A percentile compares a stretch with the other conserved stretches of the same genome.
phyloP scores from a whole-genome alignment of 1,140 invertebrate species.

The Battus philenor region DNA sequence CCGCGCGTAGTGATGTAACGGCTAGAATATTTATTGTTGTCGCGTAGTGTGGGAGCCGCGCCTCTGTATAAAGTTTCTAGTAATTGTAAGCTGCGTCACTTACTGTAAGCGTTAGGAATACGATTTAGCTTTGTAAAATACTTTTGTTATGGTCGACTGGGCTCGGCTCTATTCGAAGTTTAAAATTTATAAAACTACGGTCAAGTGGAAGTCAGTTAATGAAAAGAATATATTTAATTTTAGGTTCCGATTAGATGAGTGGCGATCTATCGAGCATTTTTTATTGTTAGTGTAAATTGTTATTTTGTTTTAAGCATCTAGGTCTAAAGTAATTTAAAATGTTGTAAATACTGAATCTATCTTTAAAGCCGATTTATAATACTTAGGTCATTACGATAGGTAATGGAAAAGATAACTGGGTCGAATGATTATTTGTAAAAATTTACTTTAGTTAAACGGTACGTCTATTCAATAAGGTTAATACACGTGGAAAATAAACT shows the following conservation, averaged over 20 bases:
- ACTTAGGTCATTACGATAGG: constrained; percentile 59
- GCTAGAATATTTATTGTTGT: constrained; percentile 55
- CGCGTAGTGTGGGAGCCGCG: constrained; percentile 24
- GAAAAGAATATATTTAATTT: constrained; percentile 57
- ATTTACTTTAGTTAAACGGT: constrained; percentile 37
- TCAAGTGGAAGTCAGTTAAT: constrained; percentile 59
- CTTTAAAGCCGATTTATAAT: constrained; percentile 56
- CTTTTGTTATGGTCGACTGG: constrained; percentile 72
- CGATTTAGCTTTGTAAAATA: constrained; percentile 65
- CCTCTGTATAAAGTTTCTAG: constrained; percentile 35
- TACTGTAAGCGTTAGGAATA: constrained; percentile 60
- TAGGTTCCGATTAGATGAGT: constrained; percentile 60
- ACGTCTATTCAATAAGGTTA: constrained; percentile 47
- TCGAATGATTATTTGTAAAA: constrained; percentile 57
- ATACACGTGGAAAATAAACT: constrained; percentile 72
- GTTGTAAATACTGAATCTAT: constrained; percentile 65
- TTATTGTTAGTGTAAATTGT: constrained; percentile 75
- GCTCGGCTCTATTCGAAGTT: constrained; percentile 70
- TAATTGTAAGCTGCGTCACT: constrained; percentile 42
- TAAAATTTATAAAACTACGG: constrained; percentile 65
- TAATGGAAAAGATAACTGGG: constrained; percentile 58
- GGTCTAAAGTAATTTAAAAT: constrained; percentile 70
- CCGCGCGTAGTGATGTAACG: constrained; percentile 44
- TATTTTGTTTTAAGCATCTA: constrained; percentile 73
- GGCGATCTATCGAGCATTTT: constrained; percentile 71